These are phyloP conservation scores for Lithophane socia DNA, from an alignment of 2,888 invertebrate species.

Conservation along the genomic window DNA sequence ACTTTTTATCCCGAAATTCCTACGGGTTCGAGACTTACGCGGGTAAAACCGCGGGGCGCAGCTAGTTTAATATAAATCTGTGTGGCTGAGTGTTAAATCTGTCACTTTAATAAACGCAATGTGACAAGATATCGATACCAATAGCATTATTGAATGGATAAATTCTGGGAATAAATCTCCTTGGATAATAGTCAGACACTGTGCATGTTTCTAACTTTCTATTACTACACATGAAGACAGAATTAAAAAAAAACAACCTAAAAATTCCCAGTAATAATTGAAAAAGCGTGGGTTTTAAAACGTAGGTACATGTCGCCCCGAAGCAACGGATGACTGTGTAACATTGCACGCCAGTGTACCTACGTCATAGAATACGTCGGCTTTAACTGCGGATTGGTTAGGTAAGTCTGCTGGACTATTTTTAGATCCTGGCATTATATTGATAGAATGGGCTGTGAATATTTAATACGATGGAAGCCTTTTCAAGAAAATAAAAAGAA, in stretches of 20 bases:
- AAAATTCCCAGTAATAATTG: background rate
- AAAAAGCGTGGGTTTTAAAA: conserved; percentile 11
- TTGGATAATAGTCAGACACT: background rate
- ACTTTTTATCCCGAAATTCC: no score
- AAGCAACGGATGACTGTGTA: conserved; percentile 10
- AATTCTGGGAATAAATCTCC: background rate
- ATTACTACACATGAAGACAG: background rate
- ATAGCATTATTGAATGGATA: background rate
- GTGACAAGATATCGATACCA: background rate
- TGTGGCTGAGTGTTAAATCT: no score
- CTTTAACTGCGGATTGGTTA: conserved; percentile 3
- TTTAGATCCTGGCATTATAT: background rate
- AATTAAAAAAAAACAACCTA: background rate
- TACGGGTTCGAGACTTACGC: no score
- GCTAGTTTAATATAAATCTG: no score
- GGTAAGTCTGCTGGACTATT: conserved; percentile 17
- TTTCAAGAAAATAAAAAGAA: background rate
- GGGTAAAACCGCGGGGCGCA: no score
- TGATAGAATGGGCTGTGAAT: background rate
- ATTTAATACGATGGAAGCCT: background rate
- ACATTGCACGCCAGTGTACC: conserved; percentile 7
- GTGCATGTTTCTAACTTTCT: no score
- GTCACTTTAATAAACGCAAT: background rate
- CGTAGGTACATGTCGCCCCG: conserved; percentile 4
- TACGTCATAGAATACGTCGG: conserved; percentile 20